These are phyloP conservation scores for Unio delphinus DNA, from an alignment of 2,888 invertebrate species.

Conservation along the genomic window DNA sequence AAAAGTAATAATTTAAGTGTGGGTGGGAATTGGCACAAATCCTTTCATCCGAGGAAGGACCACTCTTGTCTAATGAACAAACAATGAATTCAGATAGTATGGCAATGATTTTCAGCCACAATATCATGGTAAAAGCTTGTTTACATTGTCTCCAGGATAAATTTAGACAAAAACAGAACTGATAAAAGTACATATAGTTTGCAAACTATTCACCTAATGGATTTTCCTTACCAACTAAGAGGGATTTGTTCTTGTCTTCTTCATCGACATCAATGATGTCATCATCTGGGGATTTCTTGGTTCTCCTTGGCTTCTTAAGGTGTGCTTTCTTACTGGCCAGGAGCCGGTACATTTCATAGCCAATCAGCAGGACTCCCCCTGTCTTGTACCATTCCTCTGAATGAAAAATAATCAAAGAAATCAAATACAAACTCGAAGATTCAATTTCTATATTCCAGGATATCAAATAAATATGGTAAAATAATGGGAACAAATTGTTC, in stretches of 20 bases:
- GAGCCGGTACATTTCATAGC: conserved; percentile 95
- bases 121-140: not conserved
- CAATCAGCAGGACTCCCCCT: conserved; percentile 95
- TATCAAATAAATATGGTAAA: too few relatives aligned
- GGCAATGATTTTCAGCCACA: not conserved
- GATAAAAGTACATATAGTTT: too few relatives aligned
- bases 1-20: too few relatives aligned
- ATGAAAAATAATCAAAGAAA: conserved; percentile 38
- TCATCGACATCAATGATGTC: conserved; percentile 73
- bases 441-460: too few relatives aligned
- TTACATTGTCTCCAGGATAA: not conserved
- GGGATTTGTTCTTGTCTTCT: conserved; percentile 69
- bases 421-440: too few relatives aligned
- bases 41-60: too few relatives aligned
- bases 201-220: not conserved
- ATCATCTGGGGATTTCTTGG: conserved; percentile 41
- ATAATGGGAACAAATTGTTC: too few relatives aligned
- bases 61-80: too few relatives aligned
- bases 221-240: conserved; percentile 54
- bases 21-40: too few relatives aligned
- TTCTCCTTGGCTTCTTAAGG: conserved; percentile 35
- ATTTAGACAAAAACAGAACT: too few relatives aligned
- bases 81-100: too few relatives aligned
- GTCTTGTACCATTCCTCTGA: conserved; percentile 84
- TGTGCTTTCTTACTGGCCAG: conserved; percentile 76